A percentile compares a stretch with the other conserved stretches of the same genome.
These are phyloP conservation scores for Cynopterus sphinx DNA, from an alignment of 2,797 vertebrate species.

Conservation along the genomic window DNA sequence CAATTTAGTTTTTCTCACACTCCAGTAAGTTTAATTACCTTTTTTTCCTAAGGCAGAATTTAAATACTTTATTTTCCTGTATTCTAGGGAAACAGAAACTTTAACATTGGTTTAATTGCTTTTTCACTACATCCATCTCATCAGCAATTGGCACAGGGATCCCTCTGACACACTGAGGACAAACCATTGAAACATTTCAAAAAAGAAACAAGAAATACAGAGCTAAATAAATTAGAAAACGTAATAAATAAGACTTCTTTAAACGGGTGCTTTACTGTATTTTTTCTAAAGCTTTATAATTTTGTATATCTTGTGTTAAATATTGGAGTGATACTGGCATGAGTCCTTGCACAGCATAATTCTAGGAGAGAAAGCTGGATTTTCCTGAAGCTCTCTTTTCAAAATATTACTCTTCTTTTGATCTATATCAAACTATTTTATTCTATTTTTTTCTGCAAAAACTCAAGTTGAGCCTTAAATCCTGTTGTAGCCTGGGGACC, in stretches of 20 bases:
- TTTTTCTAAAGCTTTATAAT: neutral
- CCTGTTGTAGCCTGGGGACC: neutral
- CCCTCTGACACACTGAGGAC: neutral
- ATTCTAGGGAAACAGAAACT: neutral
- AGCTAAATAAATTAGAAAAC: neutral
- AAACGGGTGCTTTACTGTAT: neutral
- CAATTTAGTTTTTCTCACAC: neutral
- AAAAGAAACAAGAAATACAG: neutral
- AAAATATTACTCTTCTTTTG: neutral
- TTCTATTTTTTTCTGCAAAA: neutral
- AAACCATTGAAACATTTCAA: neutral
- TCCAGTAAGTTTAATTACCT: neutral
- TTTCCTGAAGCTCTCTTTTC: neutral
- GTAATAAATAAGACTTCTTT: neutral
- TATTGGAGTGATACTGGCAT: neutral
- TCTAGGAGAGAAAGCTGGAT: neutral
- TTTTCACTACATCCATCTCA: neutral
- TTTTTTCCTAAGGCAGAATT: neutral
- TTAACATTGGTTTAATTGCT: neutral
- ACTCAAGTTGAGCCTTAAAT: neutral
- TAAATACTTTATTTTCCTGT: neutral
- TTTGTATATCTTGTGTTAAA: neutral
- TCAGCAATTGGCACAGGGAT: neutral
- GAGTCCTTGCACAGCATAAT: neutral
- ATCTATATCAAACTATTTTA: neutral